phyloP scores from a whole-genome alignment of 2,888 invertebrate genomes.

The Linnaemya tessellans region DNA sequence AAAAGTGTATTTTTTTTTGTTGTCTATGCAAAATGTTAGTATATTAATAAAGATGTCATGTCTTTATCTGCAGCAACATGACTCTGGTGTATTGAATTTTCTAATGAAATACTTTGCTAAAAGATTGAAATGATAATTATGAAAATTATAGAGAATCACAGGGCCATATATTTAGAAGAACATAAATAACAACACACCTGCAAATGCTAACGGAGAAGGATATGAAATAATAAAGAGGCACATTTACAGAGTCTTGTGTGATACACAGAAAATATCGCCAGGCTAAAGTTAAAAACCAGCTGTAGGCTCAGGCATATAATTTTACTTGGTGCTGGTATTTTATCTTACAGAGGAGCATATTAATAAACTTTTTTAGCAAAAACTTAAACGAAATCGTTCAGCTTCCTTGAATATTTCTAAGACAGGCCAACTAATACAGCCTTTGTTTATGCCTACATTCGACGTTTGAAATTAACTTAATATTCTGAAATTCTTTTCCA shows the following conservation, averaged over 20 bases:
- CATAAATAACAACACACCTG: not conserved
- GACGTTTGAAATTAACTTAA: not conserved
- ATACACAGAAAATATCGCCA: too few species aligned
- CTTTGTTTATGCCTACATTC: not conserved
- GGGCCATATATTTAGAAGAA: not conserved
- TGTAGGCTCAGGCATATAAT: too few species aligned
- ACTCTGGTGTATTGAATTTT: conserved; percentile 48
- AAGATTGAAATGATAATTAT: conserved; percentile 23
- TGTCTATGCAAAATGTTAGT: conserved; percentile 5
- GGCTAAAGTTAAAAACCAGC: too few species aligned
- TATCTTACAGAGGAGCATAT: too few species aligned
- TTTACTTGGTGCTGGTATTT: too few species aligned
- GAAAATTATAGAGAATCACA: not conserved
- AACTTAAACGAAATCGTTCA: too few species aligned
- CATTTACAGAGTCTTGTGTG: too few species aligned
- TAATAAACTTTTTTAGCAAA: too few species aligned
- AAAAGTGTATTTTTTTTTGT: conserved; percentile 9
- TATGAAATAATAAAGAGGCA: too few species aligned
- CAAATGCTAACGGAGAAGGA: not conserved
- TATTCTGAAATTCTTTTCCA: not conserved
- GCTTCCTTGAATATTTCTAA: too few species aligned
- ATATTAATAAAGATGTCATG: conserved; percentile 46
- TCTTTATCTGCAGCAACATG: conserved; percentile 43
- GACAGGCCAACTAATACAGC: too few species aligned
- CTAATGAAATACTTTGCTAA: conserved; percentile 3